phyloP scores from a whole-genome alignment of 2,888 invertebrate species.

The Microdon myrmicae region DNA sequence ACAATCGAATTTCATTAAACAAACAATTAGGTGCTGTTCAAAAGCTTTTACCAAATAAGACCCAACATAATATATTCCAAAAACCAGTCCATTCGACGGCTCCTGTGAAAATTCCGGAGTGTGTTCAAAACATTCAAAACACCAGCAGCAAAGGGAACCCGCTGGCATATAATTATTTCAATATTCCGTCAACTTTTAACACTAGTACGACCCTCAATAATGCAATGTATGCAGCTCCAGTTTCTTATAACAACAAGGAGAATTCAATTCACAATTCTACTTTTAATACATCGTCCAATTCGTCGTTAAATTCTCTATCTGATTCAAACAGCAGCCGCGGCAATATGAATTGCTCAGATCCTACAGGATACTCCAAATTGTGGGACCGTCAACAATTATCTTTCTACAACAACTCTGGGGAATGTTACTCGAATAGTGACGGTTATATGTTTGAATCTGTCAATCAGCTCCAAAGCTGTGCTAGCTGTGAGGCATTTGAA shows the following conservation, averaged over 20 bases:
- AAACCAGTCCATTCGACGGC: constrained; percentile 20
- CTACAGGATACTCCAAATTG: constrained; percentile 54
- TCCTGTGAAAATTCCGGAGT: constrained; percentile 26
- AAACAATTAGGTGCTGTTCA: constrained; percentile 6
- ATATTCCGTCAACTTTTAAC: constrained; percentile 54
- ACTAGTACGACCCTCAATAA: constrained; percentile 50
- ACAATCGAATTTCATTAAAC: constrained; percentile 13
- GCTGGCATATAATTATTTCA: constrained; percentile 38
- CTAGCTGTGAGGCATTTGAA: constrained; percentile 62
- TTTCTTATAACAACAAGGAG: constrained; percentile 59
- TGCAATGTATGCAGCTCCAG: constrained; percentile 56
- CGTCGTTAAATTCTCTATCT: constrained; percentile 56
- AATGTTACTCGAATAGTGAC: constrained; percentile 24
- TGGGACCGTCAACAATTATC: constrained; percentile 60
- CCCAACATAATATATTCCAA: constrained; percentile 15
- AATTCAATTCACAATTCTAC: constrained; percentile 54
- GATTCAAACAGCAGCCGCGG: constrained; percentile 59
- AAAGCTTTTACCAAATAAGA: constrained; percentile 18
- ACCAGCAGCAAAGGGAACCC: constrained; percentile 34
- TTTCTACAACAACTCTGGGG: constrained; percentile 37
- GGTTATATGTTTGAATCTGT: constrained; percentile 56
- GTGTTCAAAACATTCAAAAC: constrained; percentile 20
- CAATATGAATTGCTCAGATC: constrained; percentile 31
- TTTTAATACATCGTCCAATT: constrained; percentile 54
- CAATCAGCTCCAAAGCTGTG: constrained; percentile 57